Evolutionary conservation across 2,113 vertebrate species (phyloP).

Genomic region (Boleophthalmus pectinirostris): DNA sequence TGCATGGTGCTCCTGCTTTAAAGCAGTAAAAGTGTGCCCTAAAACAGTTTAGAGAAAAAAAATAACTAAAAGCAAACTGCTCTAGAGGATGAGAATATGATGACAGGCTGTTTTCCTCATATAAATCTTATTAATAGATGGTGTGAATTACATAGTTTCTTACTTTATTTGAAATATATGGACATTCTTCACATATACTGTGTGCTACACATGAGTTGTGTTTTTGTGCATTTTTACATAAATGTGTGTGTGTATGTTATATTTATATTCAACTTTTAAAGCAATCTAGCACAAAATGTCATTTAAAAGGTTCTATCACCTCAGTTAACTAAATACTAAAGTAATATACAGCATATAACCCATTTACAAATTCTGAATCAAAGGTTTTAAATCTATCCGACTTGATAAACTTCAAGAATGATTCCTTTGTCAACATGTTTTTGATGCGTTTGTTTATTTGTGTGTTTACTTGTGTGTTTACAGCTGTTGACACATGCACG

Average conservation of each 20-base stretch:
- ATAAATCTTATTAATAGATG: too few relatives aligned
- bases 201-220: not conserved
- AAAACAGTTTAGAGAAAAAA: not conserved
- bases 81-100: too few relatives aligned
- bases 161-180: too few relatives aligned
- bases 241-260: not conserved
- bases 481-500: conserved; percentile 18
- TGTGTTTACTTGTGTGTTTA: conserved; percentile 42
- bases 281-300: not conserved
- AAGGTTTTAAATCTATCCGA: conserved; percentile 12
- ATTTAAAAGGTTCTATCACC: not conserved
- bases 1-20: not conserved
- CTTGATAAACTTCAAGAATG: not conserved
- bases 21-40: not conserved
- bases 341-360: not conserved
- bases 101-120: too few relatives aligned
- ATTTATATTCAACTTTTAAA: not conserved
- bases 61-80: not conserved
- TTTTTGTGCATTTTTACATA: not conserved
- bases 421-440: conserved; percentile 20
- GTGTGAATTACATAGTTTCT: too few relatives aligned
- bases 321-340: not conserved
- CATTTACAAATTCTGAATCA: not conserved
- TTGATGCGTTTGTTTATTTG: conserved; percentile 41
- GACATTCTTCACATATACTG: too few relatives aligned